A percentile compares a stretch with the other conserved stretches of the same genome.
These are phyloP conservation scores for Macropis europaea DNA, from an alignment of 2,888 invertebrate genomes.

Conservation along the genomic window DNA sequence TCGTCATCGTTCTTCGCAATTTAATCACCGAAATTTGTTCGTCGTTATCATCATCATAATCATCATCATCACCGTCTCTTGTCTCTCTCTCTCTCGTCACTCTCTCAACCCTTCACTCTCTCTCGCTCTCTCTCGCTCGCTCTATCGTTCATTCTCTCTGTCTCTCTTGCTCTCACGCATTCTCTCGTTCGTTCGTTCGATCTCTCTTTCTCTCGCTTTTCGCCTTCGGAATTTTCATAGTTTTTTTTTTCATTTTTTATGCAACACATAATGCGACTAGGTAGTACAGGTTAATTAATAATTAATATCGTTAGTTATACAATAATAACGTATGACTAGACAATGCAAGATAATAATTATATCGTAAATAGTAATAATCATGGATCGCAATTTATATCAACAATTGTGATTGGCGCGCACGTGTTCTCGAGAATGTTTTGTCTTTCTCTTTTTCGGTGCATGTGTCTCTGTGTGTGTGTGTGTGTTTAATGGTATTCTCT, in stretches of 20 bases:
- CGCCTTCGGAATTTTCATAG: constrained; percentile 69
- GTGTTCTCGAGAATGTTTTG: constrained; percentile 50
- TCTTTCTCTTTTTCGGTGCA: constrained; percentile 23
- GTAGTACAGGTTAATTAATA: constrained; percentile 80
- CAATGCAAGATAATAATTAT: constrained; percentile 80
- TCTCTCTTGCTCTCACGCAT: constrained; percentile 30
- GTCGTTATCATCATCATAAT: constrained; percentile 19
- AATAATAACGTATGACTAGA: constrained; percentile 80
- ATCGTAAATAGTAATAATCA: constrained; percentile 80
- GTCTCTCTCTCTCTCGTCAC: constrained; percentile 5
- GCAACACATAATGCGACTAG: constrained; percentile 80
- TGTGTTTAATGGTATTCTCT: constrained; percentile 15
- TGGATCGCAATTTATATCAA: constrained; percentile 80
- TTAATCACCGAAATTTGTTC: constrained; percentile 41
- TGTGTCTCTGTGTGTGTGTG: constrained; percentile 43
- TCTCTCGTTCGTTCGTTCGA: constrained; percentile 54
- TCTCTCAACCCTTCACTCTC: constrained; percentile 18
- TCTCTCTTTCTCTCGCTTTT: constrained; percentile 61
- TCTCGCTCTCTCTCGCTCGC: constrained; percentile 26
- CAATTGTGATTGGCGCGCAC: constrained; percentile 77
- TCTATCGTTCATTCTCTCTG: constrained; percentile 13
- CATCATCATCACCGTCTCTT: constrained; percentile 22
- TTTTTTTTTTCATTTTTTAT: constrained; percentile 69
- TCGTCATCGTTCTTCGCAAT: constrained; percentile 26
- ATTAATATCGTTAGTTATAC: constrained; percentile 80